These are phyloP conservation scores for Hirtodrosophila histrioides DNA, from an alignment of 2,888 invertebrate genomes.

Conservation along the genomic window DNA sequence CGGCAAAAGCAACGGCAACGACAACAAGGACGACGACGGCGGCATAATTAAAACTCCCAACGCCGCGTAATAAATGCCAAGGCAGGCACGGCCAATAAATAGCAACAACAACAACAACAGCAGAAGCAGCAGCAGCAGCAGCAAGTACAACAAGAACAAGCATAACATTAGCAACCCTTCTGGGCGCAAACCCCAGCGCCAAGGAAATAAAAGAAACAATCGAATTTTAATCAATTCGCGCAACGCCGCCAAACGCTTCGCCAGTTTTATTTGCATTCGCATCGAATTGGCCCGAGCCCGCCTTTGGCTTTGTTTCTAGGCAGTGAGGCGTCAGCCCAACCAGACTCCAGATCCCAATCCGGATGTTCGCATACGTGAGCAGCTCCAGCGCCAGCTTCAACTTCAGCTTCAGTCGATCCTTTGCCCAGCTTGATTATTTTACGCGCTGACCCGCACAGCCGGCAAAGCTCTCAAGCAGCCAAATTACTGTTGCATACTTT, in stretches of 20 bases:
- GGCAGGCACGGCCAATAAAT: slow-evolving; percentile 79
- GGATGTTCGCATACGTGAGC: slow-evolving; percentile 38
- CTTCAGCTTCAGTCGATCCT: not conserved
- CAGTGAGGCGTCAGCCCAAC: slow-evolving; percentile 54
- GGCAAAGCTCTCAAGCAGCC: slow-evolving; percentile 20
- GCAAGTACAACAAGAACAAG: slow-evolving; percentile 28
- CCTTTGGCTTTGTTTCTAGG: slow-evolving; percentile 48
- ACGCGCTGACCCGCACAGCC: slow-evolving; percentile 78
- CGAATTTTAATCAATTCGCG: slow-evolving; percentile 84
- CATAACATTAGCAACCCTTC: slow-evolving; percentile 63
- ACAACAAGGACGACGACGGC: slow-evolving; percentile 43
- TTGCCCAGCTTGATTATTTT: slow-evolving; percentile 71
- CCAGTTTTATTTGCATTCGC: slow-evolving; percentile 65
- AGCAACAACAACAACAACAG: slow-evolving; percentile 64
- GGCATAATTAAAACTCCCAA: slow-evolving; percentile 78
- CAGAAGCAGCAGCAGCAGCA: no score
- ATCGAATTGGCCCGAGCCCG: slow-evolving; percentile 1
- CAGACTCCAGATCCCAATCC: slow-evolving; percentile 18
- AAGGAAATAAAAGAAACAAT: slow-evolving; percentile 79
- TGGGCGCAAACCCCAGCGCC: slow-evolving; percentile 25
- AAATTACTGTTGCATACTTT: slow-evolving; percentile 45
- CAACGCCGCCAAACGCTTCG: slow-evolving; percentile 44
- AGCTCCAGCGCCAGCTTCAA: slow-evolving; percentile 11
- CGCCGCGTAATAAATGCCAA: slow-evolving; percentile 77
- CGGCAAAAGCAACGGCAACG: slow-evolving; percentile 20